These are phyloP conservation scores for Cacoxenus indagator DNA, from an alignment of 2,888 invertebrate species.

Conservation along the genomic window DNA sequence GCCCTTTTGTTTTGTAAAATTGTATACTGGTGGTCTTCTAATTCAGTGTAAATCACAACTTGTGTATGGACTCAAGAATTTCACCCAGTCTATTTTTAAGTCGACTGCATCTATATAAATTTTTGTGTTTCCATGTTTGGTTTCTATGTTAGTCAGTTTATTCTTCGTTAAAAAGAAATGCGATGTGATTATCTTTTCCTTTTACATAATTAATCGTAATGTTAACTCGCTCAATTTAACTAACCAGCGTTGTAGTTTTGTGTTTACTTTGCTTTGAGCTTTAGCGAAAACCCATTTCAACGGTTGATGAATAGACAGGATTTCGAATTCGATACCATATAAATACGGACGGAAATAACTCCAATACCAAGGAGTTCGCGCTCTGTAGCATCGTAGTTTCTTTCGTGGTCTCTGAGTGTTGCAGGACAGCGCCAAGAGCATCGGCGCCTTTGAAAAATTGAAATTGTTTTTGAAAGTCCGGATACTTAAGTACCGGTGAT, in stretches of 20 bases:
- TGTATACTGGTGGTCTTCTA: too few relatives aligned
- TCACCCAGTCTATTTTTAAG: not conserved
- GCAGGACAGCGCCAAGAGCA: not conserved
- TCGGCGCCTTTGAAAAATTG: not conserved
- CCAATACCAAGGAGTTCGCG: constrained; percentile 11
- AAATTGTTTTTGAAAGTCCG: not conserved
- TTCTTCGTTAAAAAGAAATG: not conserved
- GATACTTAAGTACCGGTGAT: not conserved
- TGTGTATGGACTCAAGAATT: not conserved
- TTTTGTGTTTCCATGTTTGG: not conserved
- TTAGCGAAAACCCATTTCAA: not conserved
- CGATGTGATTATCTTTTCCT: not conserved
- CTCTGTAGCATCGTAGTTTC: not conserved
- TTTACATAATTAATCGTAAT: not conserved
- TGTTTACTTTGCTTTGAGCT: not conserved
- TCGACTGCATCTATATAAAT: not conserved
- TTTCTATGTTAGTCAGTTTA: not conserved
- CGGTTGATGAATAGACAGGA: not conserved
- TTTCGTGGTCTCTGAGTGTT: not conserved
- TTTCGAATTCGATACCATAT: not conserved
- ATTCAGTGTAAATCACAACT: too few relatives aligned
- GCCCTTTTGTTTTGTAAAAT: too few relatives aligned
- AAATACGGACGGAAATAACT: constrained; percentile 49
- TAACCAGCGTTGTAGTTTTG: too few relatives aligned
- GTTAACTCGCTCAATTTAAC: not conserved